Evolutionary conservation across 2,113 vertebrate species (phyloP).

Genomic region (Neolamprologus sp.): DNA sequence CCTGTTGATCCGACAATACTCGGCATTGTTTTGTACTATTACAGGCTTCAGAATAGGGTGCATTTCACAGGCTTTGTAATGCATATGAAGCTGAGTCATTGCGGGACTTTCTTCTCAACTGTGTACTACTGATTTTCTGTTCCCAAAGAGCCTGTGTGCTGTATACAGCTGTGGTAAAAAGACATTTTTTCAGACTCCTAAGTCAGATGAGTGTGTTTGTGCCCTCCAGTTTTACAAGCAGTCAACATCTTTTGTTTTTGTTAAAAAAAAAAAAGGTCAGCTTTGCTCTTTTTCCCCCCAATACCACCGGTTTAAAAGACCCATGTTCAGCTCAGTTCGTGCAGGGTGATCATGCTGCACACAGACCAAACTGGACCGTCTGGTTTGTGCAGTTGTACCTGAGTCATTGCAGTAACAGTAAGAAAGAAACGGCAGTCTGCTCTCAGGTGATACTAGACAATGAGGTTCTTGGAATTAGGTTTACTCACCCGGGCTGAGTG

Average conservation of each 20-base stretch:
- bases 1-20: conserved; percentile 63
- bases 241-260: not conserved
- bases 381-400: not conserved
- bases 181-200: not conserved
- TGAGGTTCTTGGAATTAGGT: not conserved
- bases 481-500: not conserved
- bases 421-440: not conserved
- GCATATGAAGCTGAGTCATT: conserved; percentile 52
- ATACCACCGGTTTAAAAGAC: not conserved
- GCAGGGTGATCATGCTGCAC: not conserved
- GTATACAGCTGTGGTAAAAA: not conserved
- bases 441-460: not conserved
- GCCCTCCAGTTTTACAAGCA: not conserved
- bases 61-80: conserved; percentile 60
- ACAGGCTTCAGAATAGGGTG: conserved; percentile 36
- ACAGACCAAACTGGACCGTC: conserved; percentile 8
- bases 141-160: not conserved
- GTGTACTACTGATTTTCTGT: conserved; percentile 1
- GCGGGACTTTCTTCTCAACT: conserved; percentile 30
- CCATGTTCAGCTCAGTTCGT: not conserved
- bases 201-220: not conserved
- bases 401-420: not conserved
- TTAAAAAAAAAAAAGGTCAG: not conserved
- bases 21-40: conserved; percentile 58
- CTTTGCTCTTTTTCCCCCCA: not conserved